Evolutionary conservation across 2,888 invertebrate species (phyloP).

Genomic region (Baronia brevicornis): DNA sequence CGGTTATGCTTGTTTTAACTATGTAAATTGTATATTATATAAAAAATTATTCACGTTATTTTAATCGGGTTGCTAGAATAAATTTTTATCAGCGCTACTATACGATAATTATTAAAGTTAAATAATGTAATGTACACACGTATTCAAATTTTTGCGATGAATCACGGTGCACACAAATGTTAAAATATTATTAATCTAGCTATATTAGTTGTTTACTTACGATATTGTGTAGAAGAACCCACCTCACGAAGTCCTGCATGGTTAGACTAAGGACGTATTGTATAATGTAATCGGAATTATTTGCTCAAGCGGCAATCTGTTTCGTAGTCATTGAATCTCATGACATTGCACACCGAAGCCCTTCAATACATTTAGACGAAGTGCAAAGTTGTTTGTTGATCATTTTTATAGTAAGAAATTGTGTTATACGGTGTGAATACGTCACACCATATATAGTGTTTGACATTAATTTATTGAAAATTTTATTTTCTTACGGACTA

Average conservation of each 20-base stretch:
- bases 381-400: conserved; percentile 73
- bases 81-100: conserved; percentile 51
- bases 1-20: conserved; percentile 57
- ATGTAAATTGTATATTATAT: conserved; percentile 68
- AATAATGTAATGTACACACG: conserved; percentile 30
- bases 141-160: conserved; percentile 44
- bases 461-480: conserved; percentile 75
- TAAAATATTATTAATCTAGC: conserved; percentile 36
- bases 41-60: conserved; percentile 59
- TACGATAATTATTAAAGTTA: conserved; percentile 37
- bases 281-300: conserved; percentile 51
- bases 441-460: conserved; percentile 70
- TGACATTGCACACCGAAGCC: conserved; percentile 60
- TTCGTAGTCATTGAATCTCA: conserved; percentile 71
- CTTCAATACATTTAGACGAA: conserved; percentile 54
- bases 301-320: conserved; percentile 71
- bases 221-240: conserved; percentile 58
- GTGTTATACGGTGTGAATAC: conserved; percentile 69
- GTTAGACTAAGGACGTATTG: conserved; percentile 45
- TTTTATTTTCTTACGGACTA: conserved; percentile 73
- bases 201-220: conserved; percentile 44
- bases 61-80: conserved; percentile 67
- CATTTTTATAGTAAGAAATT: conserved; percentile 73
- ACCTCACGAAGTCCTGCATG: conserved; percentile 55
- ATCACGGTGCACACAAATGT: conserved; percentile 54